Percentiles rank a stretch among this genome's conserved stretches.
These are phyloP conservation scores for Hypomesus transpacificus DNA, from an alignment of 2,113 vertebrate genomes.

Conservation along the genomic window DNA sequence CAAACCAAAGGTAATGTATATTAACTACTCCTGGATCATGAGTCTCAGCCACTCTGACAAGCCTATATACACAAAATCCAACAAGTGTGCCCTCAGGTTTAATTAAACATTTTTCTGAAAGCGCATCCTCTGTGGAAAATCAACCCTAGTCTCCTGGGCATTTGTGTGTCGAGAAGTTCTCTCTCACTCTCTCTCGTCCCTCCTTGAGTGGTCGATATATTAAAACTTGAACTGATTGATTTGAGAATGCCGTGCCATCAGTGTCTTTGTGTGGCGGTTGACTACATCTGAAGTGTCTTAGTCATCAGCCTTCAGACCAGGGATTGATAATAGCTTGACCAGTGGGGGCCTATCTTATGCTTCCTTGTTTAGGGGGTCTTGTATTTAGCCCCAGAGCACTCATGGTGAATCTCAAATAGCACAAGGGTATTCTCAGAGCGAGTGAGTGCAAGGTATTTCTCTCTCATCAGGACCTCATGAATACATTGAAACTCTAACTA, in stretches of 20 bases:
- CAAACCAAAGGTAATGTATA: slow-evolving; percentile 40
- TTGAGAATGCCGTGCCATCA: slow-evolving; percentile 69
- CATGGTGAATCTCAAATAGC: slow-evolving; percentile 72
- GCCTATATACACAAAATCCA: slow-evolving; percentile 33
- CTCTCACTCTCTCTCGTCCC: slow-evolving; percentile 54
- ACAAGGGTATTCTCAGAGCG: slow-evolving; percentile 70
- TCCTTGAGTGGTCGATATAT: slow-evolving; percentile 74
- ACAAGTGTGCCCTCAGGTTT: slow-evolving; percentile 71
- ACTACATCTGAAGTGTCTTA: slow-evolving; percentile 74
- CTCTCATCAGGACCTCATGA: slow-evolving; percentile 67
- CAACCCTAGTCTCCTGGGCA: slow-evolving; percentile 53
- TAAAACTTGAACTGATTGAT: slow-evolving; percentile 81
- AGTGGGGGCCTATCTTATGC: slow-evolving; percentile 70
- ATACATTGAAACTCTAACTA: slow-evolving; percentile 73
- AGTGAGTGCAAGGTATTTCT: slow-evolving; percentile 73
- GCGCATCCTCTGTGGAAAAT: slow-evolving; percentile 68
- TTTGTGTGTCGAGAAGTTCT: slow-evolving; percentile 70
- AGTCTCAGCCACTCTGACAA: slow-evolving; percentile 42
- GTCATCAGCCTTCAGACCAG: slow-evolving; percentile 72
- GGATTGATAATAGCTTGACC: slow-evolving; percentile 80
- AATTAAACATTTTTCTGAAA: slow-evolving; percentile 73
- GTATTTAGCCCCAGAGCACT: slow-evolving; percentile 69
- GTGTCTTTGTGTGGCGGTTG: slow-evolving; percentile 66
- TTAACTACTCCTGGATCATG: slow-evolving; percentile 39
- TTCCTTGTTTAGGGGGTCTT: slow-evolving; percentile 75